Evolutionary conservation across 2,797 vertebrate species (phyloP), one percentile per base, ranked within the genome.

Genomic region (Prionace glauca): DNA sequence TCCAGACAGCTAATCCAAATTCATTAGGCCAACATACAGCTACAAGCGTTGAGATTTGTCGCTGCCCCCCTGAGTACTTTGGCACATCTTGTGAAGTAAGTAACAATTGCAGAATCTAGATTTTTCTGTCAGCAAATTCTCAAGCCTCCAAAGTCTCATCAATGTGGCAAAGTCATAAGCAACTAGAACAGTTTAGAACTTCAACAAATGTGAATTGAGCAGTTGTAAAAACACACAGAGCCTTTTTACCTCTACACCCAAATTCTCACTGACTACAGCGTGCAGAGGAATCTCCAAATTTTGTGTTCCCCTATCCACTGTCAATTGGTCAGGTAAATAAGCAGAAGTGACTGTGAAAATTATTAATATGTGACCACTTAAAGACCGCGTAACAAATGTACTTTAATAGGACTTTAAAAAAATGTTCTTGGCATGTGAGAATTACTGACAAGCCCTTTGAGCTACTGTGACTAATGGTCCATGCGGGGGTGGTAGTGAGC

Each of bases 61-160:
- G 97, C 10, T 99, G 99, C 96, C 98, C 99, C 94, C 96, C 97
- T 2, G 98, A 98, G 74, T 99, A 98, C 81, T 97, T 96, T 94
- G 99, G 99, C 74, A 98, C 98, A 12, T 99, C 99, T 3, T 99
- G 99, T 96, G 99, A 99, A 97, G 99, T 99, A 97, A 98, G 98
- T 97, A 29, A 94, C 72, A 84, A 94, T 26, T 45, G 12, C 81
- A 86, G 81, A 74, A 60, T 72, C 45, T 56, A 24, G 12, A 95
- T 77, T 50, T 74, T 77, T 26, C 26, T 32, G 41, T 77, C 45
- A 74, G 14, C 29, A 32, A 56, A 77, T 77, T 45, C 92, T 10
- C 36, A 22, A 65, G 67, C 69, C n/a, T 93, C 0, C 92, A 77
- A 77, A 8, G 8, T 16, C 45, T 56, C 45, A 74, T 50, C 26